phyloP scores from a whole-genome alignment of 2,113 vertebrate species.

The Geococcyx californianus region DNA sequence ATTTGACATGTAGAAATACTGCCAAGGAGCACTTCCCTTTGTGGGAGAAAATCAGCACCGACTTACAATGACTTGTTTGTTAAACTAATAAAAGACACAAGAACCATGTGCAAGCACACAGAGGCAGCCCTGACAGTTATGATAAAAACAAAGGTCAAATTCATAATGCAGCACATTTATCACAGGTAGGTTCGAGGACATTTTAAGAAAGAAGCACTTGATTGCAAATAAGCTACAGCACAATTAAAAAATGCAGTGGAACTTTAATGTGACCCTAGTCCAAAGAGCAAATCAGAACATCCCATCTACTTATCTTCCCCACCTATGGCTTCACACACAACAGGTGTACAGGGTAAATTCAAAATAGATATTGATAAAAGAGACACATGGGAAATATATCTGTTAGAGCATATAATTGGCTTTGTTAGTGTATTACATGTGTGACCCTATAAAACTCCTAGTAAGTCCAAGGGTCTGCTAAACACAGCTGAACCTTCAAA shows the following conservation, averaged over 20 bases:
- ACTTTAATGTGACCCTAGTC: neutral
- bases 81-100: neutral
- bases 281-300: neutral
- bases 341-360: neutral
- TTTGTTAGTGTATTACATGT: neutral
- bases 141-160: neutral
- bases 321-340: neutral
- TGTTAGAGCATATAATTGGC: no score
- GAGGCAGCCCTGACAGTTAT: neutral
- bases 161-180: neutral
- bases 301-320: neutral
- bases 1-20: neutral
- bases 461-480: neutral
- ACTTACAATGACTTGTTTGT: neutral
- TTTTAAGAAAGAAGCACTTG: neutral
- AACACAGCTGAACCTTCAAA: neutral
- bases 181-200: neutral
- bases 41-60: neutral
- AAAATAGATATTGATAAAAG: neutral
- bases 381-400: rapidly evolving
- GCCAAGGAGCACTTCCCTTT: neutral
- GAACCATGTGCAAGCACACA: neutral
- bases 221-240: neutral
- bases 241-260: neutral
- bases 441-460: neutral